phyloP scores from a whole-genome alignment of 2,113 vertebrate genomes.

The Octodon degus region DNA sequence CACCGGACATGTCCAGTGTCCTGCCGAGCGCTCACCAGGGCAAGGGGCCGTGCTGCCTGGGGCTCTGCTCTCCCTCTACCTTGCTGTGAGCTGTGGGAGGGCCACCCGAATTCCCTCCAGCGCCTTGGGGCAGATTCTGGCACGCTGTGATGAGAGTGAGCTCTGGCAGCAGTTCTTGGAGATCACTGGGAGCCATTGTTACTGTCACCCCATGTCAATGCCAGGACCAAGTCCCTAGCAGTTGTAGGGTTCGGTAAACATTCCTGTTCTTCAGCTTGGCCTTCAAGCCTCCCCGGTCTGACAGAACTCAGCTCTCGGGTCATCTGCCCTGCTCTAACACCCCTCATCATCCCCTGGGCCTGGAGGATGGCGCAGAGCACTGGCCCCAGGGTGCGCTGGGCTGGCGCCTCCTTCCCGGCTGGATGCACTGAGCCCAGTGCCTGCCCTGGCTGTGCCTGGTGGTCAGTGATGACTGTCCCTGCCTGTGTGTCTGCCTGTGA shows the following conservation, averaged over 20 bases:
- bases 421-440: background rate
- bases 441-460: background rate
- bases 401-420: background rate
- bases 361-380: background rate
- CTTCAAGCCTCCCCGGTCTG: background rate
- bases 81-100: background rate
- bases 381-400: too few species aligned
- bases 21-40: background rate
- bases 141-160: too few species aligned
- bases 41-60: background rate
- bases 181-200: background rate
- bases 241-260: background rate
- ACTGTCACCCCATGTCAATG: background rate
- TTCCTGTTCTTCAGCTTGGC: conserved; percentile 14
- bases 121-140: background rate
- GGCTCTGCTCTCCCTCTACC: background rate
- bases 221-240: background rate
- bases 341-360: background rate
- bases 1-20: background rate
- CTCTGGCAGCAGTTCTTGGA: background rate
- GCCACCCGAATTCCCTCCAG: conserved; percentile 44
- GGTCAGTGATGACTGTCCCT: background rate
- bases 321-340: too few species aligned
- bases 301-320: too few species aligned
- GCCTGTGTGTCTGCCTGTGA: too few species aligned